phyloP scores from a whole-genome alignment of 30 jellyfish, hydroid and myxozoan genomes.

The Hydractinia symbiolongicarpus region DNA sequence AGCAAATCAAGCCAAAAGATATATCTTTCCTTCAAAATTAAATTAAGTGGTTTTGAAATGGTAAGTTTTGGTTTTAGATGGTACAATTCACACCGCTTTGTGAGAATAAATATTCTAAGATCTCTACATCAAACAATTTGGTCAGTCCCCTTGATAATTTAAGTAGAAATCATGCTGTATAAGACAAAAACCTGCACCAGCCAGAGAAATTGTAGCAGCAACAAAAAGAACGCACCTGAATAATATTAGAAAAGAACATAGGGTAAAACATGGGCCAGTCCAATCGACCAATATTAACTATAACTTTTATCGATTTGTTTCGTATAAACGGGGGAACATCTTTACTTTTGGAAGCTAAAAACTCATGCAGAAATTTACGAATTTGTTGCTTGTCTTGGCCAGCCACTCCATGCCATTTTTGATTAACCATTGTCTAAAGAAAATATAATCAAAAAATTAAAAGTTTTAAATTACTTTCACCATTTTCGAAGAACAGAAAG shows the following conservation, averaged over 20 bases:
- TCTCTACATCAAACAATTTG: too few relatives aligned
- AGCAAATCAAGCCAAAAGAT: too few relatives aligned
- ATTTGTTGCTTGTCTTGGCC: slow-evolving; percentile 69
- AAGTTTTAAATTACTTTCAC: background rate
- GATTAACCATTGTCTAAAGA: slow-evolving; percentile 66
- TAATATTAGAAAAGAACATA: slow-evolving; percentile 46
- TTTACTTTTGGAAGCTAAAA: slow-evolving; percentile 33
- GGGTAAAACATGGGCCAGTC: slow-evolving; percentile 95
- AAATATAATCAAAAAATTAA: background rate
- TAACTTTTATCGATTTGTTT: slow-evolving; percentile 68
- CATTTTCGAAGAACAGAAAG: too few relatives aligned
- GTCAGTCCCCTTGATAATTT: too few relatives aligned
- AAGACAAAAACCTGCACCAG: too few relatives aligned
- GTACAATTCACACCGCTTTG: too few relatives aligned
- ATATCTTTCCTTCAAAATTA: too few relatives aligned
- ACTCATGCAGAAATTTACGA: slow-evolving; percentile 49
- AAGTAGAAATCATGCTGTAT: too few relatives aligned
- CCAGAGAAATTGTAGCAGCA: background rate
- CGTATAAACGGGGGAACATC: slow-evolving; percentile 55
- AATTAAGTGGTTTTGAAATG: too few relatives aligned
- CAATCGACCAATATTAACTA: slow-evolving; percentile 74
- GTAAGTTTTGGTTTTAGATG: too few relatives aligned
- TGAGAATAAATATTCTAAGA: too few relatives aligned
- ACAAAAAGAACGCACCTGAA: slow-evolving; percentile 47
- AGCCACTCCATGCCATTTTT: slow-evolving; percentile 80